These are phyloP conservation scores for Mobula birostris DNA, from an alignment of 2,113 vertebrate species.

Conservation along the genomic window DNA sequence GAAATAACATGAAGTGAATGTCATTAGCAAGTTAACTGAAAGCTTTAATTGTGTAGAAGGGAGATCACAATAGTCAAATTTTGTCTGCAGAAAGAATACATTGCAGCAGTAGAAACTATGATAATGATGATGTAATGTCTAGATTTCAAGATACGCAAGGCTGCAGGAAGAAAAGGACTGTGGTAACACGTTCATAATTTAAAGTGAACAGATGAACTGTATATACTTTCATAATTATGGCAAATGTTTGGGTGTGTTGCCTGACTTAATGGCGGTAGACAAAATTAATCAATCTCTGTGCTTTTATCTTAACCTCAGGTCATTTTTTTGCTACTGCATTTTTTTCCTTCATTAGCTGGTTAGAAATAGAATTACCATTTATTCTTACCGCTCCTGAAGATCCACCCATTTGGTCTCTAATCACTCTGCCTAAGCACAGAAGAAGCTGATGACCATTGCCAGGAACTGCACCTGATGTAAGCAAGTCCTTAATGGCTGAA, in stretches of 20 bases:
- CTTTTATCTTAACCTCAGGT: background rate
- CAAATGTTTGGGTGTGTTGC: background rate
- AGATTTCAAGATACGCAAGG: background rate
- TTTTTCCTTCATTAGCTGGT: background rate
- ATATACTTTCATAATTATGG: background rate
- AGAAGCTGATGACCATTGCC: slow-evolving; percentile 62
- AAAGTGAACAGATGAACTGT: background rate
- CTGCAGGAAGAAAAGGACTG: background rate
- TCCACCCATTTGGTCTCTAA: slow-evolving; percentile 88
- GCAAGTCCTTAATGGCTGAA: slow-evolving; percentile 76
- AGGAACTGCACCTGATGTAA: slow-evolving; percentile 51
- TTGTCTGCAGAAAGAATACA: background rate
- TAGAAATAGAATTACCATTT: background rate
- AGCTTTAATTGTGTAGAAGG: background rate
- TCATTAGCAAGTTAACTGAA: background rate
- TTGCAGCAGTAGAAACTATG: background rate
- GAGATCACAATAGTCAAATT: background rate
- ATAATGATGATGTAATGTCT: background rate
- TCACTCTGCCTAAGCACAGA: slow-evolving; percentile 59
- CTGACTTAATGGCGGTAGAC: background rate
- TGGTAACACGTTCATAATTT: background rate
- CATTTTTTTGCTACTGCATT: background rate
- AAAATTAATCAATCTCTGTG: background rate
- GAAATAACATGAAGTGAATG: background rate
- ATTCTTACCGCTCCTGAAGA: slow-evolving; percentile 79